Conservation (phyloP, 2,888 invertebrate species). For the Drosophila atripex region DNA sequence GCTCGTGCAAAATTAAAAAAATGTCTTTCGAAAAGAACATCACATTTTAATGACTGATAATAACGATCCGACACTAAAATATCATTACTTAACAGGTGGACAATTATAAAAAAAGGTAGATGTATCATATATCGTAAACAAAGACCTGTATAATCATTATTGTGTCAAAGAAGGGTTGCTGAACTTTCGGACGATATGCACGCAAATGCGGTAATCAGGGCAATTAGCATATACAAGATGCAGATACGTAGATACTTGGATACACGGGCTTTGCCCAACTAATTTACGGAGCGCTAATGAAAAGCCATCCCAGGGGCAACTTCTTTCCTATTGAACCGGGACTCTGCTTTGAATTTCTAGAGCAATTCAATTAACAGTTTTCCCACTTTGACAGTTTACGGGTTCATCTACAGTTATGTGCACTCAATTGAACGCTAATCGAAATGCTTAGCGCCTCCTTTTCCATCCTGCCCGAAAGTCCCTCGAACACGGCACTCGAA, state of each 20-base stretch:
- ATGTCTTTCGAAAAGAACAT: conserved; percentile 1
- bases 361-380: conserved; percentile 72
- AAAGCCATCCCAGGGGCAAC: conserved; percentile 41
- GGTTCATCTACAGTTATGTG: conserved; percentile 63
- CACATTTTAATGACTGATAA: conserved; percentile 36
- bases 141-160: conserved; percentile 10
- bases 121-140: conserved; percentile 16
- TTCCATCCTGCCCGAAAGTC: conserved; percentile 16
- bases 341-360: conserved; percentile 38
- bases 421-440: conserved; percentile 71
- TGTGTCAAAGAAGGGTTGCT: conserved; percentile 47
- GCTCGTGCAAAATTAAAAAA: conserved; percentile 15
- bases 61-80: conserved; percentile 16
- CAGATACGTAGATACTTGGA: conserved; percentile 19
- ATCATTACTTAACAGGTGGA: neutral
- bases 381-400: conserved; percentile 24
- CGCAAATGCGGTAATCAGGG: conserved; percentile 55
- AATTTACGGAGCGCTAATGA: conserved; percentile 64
- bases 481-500: conserved; percentile 22
- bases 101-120: neutral
- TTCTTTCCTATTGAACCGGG: conserved; percentile 36
- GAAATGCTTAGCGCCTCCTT: conserved; percentile 43
- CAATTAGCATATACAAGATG: conserved; percentile 53
- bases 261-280: conserved; percentile 31
- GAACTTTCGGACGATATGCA: conserved; percentile 51